Evolutionary conservation across 2,797 vertebrate species (phyloP), one percentile per base, ranked within the genome.

Genomic region (Cossypha dichroa): DNA sequence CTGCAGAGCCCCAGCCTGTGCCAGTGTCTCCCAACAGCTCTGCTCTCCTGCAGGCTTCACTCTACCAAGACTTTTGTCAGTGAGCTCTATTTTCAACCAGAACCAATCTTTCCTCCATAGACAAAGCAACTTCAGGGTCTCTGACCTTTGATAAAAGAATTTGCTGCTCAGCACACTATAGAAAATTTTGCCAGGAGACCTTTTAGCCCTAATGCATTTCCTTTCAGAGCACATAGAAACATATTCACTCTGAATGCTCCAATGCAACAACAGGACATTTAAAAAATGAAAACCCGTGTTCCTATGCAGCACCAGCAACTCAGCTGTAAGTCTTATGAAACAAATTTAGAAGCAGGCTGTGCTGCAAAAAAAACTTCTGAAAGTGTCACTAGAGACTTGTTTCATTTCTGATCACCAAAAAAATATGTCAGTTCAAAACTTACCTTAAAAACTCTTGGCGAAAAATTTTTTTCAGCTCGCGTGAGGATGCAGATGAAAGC

Each of bases 401-500:
- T 72, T 78, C 31, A 62, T 40, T 85, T 83, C 73, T 88, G 31
- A 88, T 46, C 68, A 79, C 66, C 33, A 54, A 64, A 86, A 86
- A n/a, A 86, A 14, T 15, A 40, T 0, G 20, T 34, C 81, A 76
- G 25, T 58, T 86, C 43, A 69, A 66, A 90, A 48, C 6, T 40
- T 40, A 91, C 72, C 82, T 91, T 84, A 88, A 86, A 94, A 93
- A 81, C 28, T 49, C 60, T n/a, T 33, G 13, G 28, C 43, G 33
- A 33, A 49, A n/a, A 0, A 3, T 20, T 76, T 76, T 82, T 79
- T 68, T 15, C 8, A 49, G 28, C 64, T 94, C 54, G 8, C 33
- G 40, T 36, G 52, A 94, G 75, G n/a, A 75, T 88, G 92, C 22
- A 86, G 76, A 88, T 75, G 82, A 90, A 90, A 94, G 49, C 14